These are phyloP conservation scores for Tholera decimalis DNA, from an alignment of 2,888 invertebrate species.

Conservation along the genomic window DNA sequence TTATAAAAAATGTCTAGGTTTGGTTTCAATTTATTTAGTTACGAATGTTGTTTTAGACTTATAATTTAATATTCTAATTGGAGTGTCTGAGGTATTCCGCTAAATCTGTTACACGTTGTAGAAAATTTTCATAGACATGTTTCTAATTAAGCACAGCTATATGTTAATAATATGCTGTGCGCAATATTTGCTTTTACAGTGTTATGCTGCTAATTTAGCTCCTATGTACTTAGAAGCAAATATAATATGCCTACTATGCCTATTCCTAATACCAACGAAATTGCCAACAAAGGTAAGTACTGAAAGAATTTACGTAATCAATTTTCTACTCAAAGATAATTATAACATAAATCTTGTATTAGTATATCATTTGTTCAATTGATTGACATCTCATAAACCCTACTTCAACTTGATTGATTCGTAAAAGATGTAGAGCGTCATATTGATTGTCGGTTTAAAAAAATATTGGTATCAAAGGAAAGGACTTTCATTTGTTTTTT, in stretches of 20 bases:
- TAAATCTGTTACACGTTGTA: too few relatives aligned
- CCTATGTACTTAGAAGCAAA: too few relatives aligned
- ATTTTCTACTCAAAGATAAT: not conserved
- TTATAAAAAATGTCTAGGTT: too few relatives aligned
- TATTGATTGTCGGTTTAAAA: not conserved
- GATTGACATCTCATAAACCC: conserved; percentile 46
- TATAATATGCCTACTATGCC: too few relatives aligned
- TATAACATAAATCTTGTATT: not conserved
- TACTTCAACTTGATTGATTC: conserved; percentile 39
- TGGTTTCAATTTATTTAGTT: too few relatives aligned
- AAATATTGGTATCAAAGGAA: conserved; percentile 1
- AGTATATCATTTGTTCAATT: conserved; percentile 21
- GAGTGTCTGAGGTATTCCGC: too few relatives aligned
- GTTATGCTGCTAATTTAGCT: too few relatives aligned
- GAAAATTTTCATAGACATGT: too few relatives aligned
- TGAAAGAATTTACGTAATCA: not conserved
- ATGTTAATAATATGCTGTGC: too few relatives aligned
- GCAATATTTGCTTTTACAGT: not conserved
- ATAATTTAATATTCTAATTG: too few relatives aligned
- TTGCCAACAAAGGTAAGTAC: not conserved
- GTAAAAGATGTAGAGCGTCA: not conserved
- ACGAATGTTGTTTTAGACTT: too few relatives aligned
- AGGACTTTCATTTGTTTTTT: not conserved
- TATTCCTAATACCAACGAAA: not conserved
- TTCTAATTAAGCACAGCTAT: too few relatives aligned